Percentiles rank a stretch among this genome's conserved stretches.
Evolutionary conservation across 2,113 vertebrate genomes (phyloP).

Genomic region (Gadus chalcogrammus): DNA sequence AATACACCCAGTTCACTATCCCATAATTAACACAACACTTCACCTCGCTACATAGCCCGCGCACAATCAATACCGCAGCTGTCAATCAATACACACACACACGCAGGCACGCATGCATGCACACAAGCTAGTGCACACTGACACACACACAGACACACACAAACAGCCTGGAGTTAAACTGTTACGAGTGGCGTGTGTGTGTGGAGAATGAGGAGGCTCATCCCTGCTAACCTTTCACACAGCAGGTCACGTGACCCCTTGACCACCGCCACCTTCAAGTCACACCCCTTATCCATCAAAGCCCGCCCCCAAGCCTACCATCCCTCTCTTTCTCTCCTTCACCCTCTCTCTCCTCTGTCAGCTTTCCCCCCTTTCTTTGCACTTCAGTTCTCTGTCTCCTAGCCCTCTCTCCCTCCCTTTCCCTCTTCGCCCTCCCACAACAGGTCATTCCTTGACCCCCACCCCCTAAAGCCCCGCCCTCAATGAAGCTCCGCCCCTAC

Average conservation of each 20-base stretch:
- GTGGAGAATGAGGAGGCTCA: background rate
- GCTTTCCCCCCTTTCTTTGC: no score
- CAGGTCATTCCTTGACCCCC: background rate
- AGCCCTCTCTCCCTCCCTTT: conserved; percentile 2
- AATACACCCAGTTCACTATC: conserved; percentile 71
- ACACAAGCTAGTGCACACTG: no score
- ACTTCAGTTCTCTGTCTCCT: no score
- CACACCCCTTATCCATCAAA: no score
- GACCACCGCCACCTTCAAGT: background rate
- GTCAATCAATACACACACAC: conserved; percentile 61
- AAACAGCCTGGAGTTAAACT: no score
- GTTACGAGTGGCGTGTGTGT: conserved; percentile 24
- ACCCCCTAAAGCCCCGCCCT: background rate
- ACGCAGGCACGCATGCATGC: no score
- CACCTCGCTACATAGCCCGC: conserved; percentile 55
- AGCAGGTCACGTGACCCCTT: background rate
- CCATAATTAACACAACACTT: conserved; percentile 75
- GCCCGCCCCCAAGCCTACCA: no score
- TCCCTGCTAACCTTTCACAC: background rate
- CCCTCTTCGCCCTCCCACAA: background rate
- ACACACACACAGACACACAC: conserved; percentile 8
- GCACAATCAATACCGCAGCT: conserved; percentile 65
- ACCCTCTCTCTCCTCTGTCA: no score
- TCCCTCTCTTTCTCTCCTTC: conserved; percentile 4
- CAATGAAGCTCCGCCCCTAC: no score